phyloP scores from a whole-genome alignment of 2,797 vertebrate genomes.

The Kryptolebias ocellatus region DNA sequence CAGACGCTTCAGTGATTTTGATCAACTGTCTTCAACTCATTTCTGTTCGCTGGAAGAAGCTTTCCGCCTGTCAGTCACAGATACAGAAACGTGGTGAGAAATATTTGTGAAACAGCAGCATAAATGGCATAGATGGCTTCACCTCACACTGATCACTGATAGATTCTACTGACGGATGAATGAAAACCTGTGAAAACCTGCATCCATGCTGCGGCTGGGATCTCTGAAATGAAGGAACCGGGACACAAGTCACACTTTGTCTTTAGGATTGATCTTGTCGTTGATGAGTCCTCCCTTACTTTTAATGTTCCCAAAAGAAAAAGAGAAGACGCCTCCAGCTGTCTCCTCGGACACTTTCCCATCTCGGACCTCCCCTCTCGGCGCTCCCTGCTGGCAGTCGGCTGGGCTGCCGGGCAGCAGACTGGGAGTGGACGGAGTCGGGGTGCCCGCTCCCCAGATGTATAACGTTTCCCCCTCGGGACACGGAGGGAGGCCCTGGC shows the following conservation, averaged over 20 bases:
- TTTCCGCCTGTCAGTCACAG: constrained; percentile 20
- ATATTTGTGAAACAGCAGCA: constrained; percentile 65
- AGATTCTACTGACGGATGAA: constrained; percentile 48
- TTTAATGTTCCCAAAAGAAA: constrained; percentile 75
- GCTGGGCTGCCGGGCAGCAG: constrained; percentile 73
- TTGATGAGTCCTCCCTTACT: constrained; percentile 52
- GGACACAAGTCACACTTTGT: constrained; percentile 60
- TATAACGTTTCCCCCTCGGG: constrained; percentile 81
- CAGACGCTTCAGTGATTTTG: constrained; percentile 6
- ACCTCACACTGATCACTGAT: constrained; percentile 52
- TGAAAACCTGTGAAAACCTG: constrained; percentile 34
- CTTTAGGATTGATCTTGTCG: constrained; percentile 38
- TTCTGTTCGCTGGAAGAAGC: background rate
- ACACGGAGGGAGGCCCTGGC: constrained; percentile 77
- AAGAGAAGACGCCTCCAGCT: constrained; percentile 56
- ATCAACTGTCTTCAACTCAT: constrained; percentile 1
- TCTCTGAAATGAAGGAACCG: constrained; percentile 17
- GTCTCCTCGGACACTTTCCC: constrained; percentile 35
- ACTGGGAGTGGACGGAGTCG: constrained; percentile 69
- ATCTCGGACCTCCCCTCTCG: constrained; percentile 49
- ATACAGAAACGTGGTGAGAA: constrained; percentile 46
- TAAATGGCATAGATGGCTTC: constrained; percentile 31
- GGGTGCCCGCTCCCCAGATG: constrained; percentile 79
- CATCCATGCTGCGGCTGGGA: constrained; percentile 14
- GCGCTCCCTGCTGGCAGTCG: constrained; percentile 46